phyloP scores from a whole-genome alignment of 2,113 vertebrate species.

The Amphiprion ocellaris region DNA sequence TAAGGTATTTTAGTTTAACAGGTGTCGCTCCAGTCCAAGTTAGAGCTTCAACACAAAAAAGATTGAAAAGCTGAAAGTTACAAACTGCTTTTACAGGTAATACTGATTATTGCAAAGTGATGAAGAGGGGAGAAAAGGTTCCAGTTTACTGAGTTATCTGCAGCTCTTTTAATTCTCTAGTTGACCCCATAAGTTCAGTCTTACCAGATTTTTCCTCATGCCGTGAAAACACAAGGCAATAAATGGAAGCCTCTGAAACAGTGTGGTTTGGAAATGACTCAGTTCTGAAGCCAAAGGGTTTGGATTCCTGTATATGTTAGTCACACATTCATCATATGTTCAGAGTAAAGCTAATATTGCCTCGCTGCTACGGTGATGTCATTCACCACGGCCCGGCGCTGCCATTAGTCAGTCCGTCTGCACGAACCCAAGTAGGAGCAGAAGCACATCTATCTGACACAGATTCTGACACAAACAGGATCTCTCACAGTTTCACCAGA shows the following conservation, averaged over 20 bases:
- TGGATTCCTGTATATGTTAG: conserved; percentile 50
- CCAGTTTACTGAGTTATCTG: conserved; percentile 22
- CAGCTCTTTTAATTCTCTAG: conserved; percentile 31
- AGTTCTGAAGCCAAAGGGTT: conserved; percentile 34
- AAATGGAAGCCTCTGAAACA: conserved; percentile 56
- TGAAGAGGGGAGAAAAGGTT: conserved; percentile 19
- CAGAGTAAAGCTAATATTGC: conserved; percentile 26
- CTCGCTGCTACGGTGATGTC: conserved; percentile 42
- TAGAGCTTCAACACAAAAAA: not conserved
- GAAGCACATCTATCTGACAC: not conserved
- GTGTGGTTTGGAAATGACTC: conserved; percentile 57
- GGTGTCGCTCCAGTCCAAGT: not conserved
- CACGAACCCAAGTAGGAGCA: conserved; percentile 10
- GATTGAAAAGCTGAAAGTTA: too few relatives aligned
- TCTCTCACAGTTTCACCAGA: not conserved
- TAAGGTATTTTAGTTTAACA: not conserved
- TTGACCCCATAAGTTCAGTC: conserved; percentile 43
- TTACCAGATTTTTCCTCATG: conserved; percentile 36
- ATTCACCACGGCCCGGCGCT: conserved; percentile 26
- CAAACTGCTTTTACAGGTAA: not conserved
- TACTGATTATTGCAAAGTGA: conserved; percentile 6
- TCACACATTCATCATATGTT: conserved; percentile 52
- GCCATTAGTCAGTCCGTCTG: conserved; percentile 20
- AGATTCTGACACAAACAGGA: not conserved
- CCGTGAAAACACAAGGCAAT: conserved; percentile 32